Percentiles rank a stretch among this genome's conserved stretches.
Evolutionary conservation across 2,888 invertebrate species (phyloP).

Genomic region (Ethmia dodecea): DNA sequence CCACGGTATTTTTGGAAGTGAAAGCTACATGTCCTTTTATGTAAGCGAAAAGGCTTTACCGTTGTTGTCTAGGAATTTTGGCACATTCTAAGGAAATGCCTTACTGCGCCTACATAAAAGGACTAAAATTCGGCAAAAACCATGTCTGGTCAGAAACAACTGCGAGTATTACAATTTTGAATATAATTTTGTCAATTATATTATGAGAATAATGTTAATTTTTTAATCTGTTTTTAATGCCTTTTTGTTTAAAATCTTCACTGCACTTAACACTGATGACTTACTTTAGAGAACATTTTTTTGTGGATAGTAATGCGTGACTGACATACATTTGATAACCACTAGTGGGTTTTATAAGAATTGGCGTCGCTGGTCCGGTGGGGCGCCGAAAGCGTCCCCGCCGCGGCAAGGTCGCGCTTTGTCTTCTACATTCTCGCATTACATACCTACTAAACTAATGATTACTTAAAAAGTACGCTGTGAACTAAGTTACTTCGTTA

Average conservation of each 20-base stretch:
- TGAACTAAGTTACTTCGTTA: constrained; percentile 48
- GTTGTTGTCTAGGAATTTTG: too few species aligned
- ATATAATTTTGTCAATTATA: too few species aligned
- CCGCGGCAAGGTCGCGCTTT: constrained; percentile 59
- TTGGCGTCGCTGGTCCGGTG: constrained; percentile 52
- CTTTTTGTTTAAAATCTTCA: not conserved
- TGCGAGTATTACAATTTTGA: too few species aligned
- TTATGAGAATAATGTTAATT: constrained; percentile 4
- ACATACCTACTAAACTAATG: constrained; percentile 51
- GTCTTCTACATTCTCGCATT: constrained; percentile 63
- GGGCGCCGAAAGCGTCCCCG: constrained; percentile 60
- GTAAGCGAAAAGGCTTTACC: too few species aligned
- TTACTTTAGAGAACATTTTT: constrained; percentile 71
- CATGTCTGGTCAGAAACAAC: too few species aligned
- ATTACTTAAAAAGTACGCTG: constrained; percentile 63
- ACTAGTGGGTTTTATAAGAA: constrained; percentile 71
- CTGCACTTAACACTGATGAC: constrained; percentile 21
- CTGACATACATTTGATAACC: constrained; percentile 63
- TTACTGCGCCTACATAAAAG: too few species aligned
- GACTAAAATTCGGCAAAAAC: too few species aligned
- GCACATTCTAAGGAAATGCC: too few species aligned
- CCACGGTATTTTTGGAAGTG: too few species aligned
- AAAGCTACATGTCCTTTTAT: too few species aligned
- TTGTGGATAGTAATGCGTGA: constrained; percentile 57
- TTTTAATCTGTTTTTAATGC: too few species aligned